These are phyloP conservation scores for Sarcophilus harrisii DNA, from an alignment of 2,797 vertebrate genomes.

Conservation along the genomic window DNA sequence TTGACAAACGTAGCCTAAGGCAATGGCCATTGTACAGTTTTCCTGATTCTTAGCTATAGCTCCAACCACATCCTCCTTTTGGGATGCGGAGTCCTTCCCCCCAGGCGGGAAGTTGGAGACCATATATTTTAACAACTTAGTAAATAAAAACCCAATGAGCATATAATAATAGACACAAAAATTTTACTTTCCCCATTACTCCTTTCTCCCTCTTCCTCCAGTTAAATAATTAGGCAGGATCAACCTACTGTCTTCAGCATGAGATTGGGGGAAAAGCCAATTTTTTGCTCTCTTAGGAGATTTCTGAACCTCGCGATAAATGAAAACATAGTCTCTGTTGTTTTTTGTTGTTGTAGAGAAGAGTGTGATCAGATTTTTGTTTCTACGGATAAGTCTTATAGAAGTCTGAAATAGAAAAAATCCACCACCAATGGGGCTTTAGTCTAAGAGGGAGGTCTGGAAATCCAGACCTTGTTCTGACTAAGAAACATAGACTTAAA, in stretches of 20 bases:
- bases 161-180: background rate
- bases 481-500: background rate
- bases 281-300: background rate
- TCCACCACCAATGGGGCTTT: background rate
- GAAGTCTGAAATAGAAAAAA: background rate
- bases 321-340: background rate
- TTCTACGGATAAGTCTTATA: background rate
- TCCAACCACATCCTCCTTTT: background rate
- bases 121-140: background rate
- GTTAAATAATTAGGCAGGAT: background rate
- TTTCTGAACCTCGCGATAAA: background rate
- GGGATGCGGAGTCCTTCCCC: background rate
- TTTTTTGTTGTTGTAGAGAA: background rate
- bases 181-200: background rate
- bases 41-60: background rate
- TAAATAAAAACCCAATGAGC: background rate
- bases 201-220: background rate
- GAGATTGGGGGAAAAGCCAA: background rate
- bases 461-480: background rate
- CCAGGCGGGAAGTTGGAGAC: background rate
- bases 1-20: too few species aligned
- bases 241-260: background rate
- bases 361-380: background rate
- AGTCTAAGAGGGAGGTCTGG: background rate
- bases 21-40: background rate